Percentiles rank a stretch among this genome's conserved stretches.
Evolutionary conservation across 2,888 invertebrate species (phyloP).

Genomic region (Eledone cirrhosa): DNA sequence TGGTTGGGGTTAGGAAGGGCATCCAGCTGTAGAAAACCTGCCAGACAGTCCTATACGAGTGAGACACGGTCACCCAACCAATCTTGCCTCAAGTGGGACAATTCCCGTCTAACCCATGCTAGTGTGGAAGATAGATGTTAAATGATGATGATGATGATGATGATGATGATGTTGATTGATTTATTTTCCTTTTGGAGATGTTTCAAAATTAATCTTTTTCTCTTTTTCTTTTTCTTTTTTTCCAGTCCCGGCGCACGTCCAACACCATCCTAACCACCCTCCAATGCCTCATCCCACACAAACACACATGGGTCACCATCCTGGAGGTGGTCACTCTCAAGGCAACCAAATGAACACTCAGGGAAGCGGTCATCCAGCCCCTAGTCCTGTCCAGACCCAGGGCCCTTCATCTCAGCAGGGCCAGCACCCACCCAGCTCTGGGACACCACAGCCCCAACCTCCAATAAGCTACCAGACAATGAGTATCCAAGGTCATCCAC

Average conservation of each 20-base stretch:
- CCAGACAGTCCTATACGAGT: no score
- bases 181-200: no score
- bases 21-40: no score
- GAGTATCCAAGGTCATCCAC: conserved; percentile 41
- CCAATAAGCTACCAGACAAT: conserved; percentile 25
- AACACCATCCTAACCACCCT: conserved; percentile 15
- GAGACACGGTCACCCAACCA: no score
- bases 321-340: conserved; percentile 29
- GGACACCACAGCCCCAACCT: conserved; percentile 47
- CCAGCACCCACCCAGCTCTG: conserved; percentile 44
- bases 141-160: no score
- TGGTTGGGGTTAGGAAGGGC: no score
- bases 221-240: no score
- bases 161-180: no score
- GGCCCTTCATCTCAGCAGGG: conserved; percentile 36
- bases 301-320: conserved; percentile 29
- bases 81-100: no score
- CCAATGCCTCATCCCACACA: conserved; percentile 31
- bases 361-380: conserved; percentile 43
- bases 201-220: no score
- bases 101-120: no score
- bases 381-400: conserved; percentile 49
- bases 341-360: conserved; percentile 43
- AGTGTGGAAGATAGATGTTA: no score
- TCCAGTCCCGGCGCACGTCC: conserved; percentile 27